A percentile compares a stretch with the other conserved stretches of the same genome.
phyloP scores from a whole-genome alignment of 2,888 invertebrate species.

The Clusia tigrina region DNA sequence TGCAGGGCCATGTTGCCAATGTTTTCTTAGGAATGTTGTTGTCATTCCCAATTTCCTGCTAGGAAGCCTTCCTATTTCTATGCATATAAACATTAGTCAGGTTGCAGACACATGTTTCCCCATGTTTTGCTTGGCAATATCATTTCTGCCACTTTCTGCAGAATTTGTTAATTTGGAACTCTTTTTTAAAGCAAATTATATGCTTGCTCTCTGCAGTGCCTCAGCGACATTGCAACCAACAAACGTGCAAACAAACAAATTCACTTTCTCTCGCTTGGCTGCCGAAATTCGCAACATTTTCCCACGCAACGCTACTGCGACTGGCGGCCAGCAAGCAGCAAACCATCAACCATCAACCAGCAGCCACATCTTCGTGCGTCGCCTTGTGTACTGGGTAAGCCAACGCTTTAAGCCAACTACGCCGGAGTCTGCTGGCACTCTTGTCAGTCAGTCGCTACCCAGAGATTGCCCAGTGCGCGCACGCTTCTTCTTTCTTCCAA shows the following conservation, averaged over 20 bases:
- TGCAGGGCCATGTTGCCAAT: too few species aligned
- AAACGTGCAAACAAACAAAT: not conserved
- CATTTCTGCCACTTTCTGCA: too few species aligned
- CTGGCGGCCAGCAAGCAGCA: too few species aligned
- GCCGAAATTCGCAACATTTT: not conserved
- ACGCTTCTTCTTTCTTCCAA: slow-evolving; percentile 16
- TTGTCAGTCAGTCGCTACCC: slow-evolving; percentile 23
- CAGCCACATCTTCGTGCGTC: slow-evolving; percentile 26
- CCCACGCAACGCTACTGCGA: not conserved
- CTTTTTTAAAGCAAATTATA: too few species aligned
- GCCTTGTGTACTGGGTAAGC: not conserved
- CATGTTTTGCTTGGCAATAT: too few species aligned
- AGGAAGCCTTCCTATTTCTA: too few species aligned
- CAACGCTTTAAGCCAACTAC: not conserved
- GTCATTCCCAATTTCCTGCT: too few species aligned
- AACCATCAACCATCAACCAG: not conserved
- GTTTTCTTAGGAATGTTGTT: too few species aligned
- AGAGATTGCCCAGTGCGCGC: slow-evolving; percentile 21
- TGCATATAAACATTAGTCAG: too few species aligned
- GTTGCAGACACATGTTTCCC: too few species aligned
- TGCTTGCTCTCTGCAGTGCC: too few species aligned
- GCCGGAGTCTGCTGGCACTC: not conserved
- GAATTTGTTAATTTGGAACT: too few species aligned
- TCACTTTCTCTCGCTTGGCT: slow-evolving; percentile 7
- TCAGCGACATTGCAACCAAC: not conserved